phyloP scores from a whole-genome alignment of 2,888 invertebrate species.

The Thera obeliscata region DNA sequence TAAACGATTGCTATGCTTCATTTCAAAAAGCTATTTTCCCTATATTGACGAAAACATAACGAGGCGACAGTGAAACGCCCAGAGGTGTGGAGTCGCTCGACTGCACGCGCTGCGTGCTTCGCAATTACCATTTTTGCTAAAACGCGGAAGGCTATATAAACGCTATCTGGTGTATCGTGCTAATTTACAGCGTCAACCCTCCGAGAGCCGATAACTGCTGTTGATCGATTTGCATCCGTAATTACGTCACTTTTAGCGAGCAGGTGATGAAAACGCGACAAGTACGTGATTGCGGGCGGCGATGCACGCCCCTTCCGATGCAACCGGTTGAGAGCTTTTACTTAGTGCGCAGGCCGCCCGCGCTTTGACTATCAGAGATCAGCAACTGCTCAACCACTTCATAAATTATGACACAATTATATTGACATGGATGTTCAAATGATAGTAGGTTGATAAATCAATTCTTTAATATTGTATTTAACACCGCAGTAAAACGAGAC shows the following conservation, averaged over 20 bases:
- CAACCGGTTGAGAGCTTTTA: slow-evolving; percentile 74
- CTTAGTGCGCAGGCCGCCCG: slow-evolving; percentile 43
- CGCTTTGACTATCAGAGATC: slow-evolving; percentile 44
- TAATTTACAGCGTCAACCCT: slow-evolving; percentile 81
- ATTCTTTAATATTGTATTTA: slow-evolving; percentile 17
- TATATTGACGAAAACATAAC: slow-evolving; percentile 35
- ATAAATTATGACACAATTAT: slow-evolving; percentile 20
- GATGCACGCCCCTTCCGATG: slow-evolving; percentile 72
- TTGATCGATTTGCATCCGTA: slow-evolving; percentile 83
- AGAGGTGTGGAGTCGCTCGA: slow-evolving; percentile 40
- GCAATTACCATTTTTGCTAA: slow-evolving; percentile 75
- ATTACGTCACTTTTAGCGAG: slow-evolving; percentile 81
- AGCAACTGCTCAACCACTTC: slow-evolving; percentile 37
- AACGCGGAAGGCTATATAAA: slow-evolving; percentile 76
- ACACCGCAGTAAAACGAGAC: slow-evolving; percentile 65
- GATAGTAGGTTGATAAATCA: slow-evolving; percentile 20
- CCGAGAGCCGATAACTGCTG: slow-evolving; percentile 77
- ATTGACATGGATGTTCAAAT: slow-evolving; percentile 13
- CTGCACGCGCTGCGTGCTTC: slow-evolving; percentile 48
- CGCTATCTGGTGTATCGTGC: slow-evolving; percentile 76
- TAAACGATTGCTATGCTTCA: slow-evolving; percentile 8
- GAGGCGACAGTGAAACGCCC: slow-evolving; percentile 40
- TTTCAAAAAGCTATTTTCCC: slow-evolving; percentile 33
- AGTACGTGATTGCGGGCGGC: slow-evolving; percentile 76
- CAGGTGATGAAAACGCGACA: slow-evolving; percentile 83